Conservation (phyloP, 2,113 vertebrate genomes). For the Mohoua ochrocephala region DNA sequence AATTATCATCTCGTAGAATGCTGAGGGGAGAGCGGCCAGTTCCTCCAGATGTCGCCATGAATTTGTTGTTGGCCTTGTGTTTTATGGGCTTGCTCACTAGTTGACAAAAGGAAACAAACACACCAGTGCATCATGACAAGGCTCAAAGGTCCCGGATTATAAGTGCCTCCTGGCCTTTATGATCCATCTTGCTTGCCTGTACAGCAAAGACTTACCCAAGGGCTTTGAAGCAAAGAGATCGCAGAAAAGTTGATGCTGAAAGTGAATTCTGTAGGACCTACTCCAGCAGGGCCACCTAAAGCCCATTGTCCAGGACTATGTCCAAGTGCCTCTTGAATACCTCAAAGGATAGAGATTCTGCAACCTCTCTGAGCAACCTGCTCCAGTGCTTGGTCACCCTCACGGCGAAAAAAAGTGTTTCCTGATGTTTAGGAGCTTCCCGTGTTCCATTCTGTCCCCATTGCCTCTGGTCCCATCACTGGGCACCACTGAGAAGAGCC, state of each 20-base stretch:
- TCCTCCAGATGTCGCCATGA: slow-evolving; percentile 1
- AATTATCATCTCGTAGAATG: slow-evolving; percentile 84
- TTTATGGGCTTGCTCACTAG: slow-evolving; percentile 54
- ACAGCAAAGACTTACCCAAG: neutral
- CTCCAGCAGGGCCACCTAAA: neutral
- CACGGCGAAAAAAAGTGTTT: neutral
- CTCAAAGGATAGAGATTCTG: fast-evolving
- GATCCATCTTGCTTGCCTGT: neutral
- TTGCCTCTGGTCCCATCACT: neutral
- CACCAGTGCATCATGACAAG: fast-evolving
- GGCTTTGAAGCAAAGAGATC: neutral
- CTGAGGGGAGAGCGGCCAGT: slow-evolving; percentile 86
- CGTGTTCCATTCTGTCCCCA: neutral
- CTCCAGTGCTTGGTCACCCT: neutral
- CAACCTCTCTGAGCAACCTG: neutral
- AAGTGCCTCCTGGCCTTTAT: neutral
- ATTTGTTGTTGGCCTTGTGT: slow-evolving; percentile 61
- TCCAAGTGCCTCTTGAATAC: neutral
- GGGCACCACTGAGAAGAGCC: neutral
- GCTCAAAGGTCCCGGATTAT: neutral
- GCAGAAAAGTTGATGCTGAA: neutral
- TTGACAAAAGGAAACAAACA: neutral
- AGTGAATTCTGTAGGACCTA: neutral
- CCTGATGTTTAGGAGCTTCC: neutral
- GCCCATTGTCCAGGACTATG: neutral